These are phyloP conservation scores for Peromyscus aztecus DNA, from an alignment of 2,797 vertebrate species.

Conservation along the genomic window DNA sequence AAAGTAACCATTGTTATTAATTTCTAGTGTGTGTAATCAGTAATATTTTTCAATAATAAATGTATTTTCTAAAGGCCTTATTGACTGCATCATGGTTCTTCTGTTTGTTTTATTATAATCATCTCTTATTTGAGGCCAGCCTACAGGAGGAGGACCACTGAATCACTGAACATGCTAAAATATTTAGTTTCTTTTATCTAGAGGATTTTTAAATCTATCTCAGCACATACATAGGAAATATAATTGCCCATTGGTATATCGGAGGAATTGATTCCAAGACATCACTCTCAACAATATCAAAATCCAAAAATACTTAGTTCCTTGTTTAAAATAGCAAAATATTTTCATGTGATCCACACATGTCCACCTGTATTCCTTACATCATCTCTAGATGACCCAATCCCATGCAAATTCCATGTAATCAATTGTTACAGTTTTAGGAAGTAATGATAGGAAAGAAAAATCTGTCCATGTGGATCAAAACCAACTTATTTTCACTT, in stretches of 20 bases:
- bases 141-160: background rate
- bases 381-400: background rate
- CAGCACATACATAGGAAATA: background rate
- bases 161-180: background rate
- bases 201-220: background rate
- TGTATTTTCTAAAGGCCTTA: background rate
- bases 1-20: background rate
- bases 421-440: background rate
- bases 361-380: background rate
- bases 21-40: background rate
- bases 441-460: background rate
- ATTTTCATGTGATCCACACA: background rate
- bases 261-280: background rate
- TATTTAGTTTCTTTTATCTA: background rate
- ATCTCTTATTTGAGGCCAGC: background rate
- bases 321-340: background rate
- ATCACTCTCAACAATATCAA: background rate
- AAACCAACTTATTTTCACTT: background rate
- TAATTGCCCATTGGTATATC: background rate
- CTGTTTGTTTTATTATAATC: background rate
- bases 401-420: background rate
- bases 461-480: background rate
- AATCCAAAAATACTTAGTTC: background rate
- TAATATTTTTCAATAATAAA: background rate
- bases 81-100: background rate